A percentile compares a stretch with the other conserved stretches of the same genome.
phyloP scores from a whole-genome alignment of 1,140 invertebrate genomes.

The Zaprionus inermis region DNA sequence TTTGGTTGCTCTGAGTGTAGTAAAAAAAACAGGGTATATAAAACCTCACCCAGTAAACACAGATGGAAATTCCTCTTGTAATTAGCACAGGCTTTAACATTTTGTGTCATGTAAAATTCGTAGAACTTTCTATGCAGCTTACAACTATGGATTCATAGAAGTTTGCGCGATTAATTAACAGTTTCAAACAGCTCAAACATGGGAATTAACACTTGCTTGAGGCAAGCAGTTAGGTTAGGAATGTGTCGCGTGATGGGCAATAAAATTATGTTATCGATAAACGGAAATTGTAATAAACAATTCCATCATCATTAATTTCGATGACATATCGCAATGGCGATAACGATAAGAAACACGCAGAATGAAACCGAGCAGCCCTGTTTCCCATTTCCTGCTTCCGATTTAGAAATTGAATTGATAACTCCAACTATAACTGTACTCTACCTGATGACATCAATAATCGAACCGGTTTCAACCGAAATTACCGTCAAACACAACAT shows the following conservation, averaged over 20 bases:
- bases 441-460: not conserved
- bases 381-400: constrained; percentile 50
- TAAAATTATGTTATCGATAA: not conserved
- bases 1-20: not conserved
- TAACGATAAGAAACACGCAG: constrained; percentile 50
- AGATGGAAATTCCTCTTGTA: not conserved
- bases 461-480: not conserved
- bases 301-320: constrained; percentile 57
- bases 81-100: constrained; percentile 21
- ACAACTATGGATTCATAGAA: constrained; percentile 55
- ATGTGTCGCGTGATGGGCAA: not conserved
- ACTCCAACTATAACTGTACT: not conserved
- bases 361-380: not conserved
- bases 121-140: constrained; percentile 13
- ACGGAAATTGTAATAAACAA: constrained; percentile 70
- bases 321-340: constrained; percentile 21
- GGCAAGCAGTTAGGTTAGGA: too few relatives aligned
- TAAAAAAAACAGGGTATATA: not conserved
- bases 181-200: constrained; percentile 63
- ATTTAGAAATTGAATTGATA: constrained; percentile 6
- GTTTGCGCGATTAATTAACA: constrained; percentile 71
- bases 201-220: constrained; percentile 68
- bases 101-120: constrained; percentile 23
- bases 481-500: not conserved
- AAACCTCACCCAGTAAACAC: not conserved